phyloP scores from a whole-genome alignment of 2,888 invertebrate species.

The Pristionchus exspectatus region DNA sequence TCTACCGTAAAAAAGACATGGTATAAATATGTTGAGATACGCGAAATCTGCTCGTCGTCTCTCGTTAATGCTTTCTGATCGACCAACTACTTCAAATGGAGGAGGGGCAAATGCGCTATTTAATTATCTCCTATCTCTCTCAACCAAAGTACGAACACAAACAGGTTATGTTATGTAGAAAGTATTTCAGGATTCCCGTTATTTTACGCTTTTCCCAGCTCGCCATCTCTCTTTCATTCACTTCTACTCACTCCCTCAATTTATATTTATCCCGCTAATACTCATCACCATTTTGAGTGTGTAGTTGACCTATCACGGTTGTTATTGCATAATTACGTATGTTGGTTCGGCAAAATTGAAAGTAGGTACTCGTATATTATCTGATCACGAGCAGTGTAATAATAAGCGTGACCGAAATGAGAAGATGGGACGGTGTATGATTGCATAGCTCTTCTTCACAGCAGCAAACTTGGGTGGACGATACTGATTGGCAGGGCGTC shows the following conservation, averaged over 20 bases:
- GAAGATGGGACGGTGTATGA: neutral
- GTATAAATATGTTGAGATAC: slow-evolving; percentile 61
- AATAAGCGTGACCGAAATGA: neutral
- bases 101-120: slow-evolving; percentile 63
- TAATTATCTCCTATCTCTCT: slow-evolving; percentile 71
- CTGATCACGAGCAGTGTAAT: neutral
- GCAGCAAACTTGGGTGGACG: neutral
- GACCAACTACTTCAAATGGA: slow-evolving; percentile 61
- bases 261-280: slow-evolving; percentile 19
- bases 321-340: no score
- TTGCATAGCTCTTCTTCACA: slow-evolving; percentile 11
- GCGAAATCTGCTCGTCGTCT: slow-evolving; percentile 67
- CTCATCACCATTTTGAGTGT: neutral
- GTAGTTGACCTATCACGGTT: neutral
- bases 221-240: slow-evolving; percentile 65
- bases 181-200: slow-evolving; percentile 57
- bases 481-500: neutral
- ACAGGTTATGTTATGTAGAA: neutral
- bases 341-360: no score
- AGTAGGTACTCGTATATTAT: no score
- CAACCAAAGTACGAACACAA: slow-evolving; percentile 56
- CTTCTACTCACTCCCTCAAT: slow-evolving; percentile 62
- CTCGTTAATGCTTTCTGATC: slow-evolving; percentile 73
- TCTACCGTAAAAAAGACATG: neutral
- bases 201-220: slow-evolving; percentile 71